Conservation (phyloP, 2,797 vertebrate species). For the Rhinatrema bivittatum region DNA sequence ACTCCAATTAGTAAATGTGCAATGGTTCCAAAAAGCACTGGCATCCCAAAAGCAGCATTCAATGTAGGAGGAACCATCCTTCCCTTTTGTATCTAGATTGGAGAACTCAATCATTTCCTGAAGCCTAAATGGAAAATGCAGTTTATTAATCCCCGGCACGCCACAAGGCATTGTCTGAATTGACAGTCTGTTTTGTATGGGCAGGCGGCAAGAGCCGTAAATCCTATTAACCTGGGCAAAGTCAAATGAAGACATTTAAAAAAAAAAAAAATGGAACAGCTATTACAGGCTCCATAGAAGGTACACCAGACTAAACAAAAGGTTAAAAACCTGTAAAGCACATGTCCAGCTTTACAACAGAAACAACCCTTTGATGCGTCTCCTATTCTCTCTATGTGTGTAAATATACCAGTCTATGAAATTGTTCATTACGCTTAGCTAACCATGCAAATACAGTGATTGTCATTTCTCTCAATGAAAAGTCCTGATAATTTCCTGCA, state of each 20-base stretch:
- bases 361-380: not conserved
- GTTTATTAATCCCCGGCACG: conserved; percentile 31
- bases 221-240: conserved; percentile 40
- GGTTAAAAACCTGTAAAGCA: conserved; percentile 11
- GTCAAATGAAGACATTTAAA: conserved; percentile 39
- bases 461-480: conserved; percentile 27
- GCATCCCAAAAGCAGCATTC: not conserved
- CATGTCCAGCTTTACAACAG: conserved; percentile 13
- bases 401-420: conserved; percentile 8
- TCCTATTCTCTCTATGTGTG: conserved; percentile 2
- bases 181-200: conserved; percentile 26
- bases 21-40: conserved; percentile 14
- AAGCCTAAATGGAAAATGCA: conserved; percentile 12
- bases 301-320: conserved; percentile 7
- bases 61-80: no score
- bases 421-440: conserved; percentile 14
- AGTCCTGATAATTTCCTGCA: conserved; percentile 36
- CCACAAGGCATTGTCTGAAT: conserved; percentile 19
- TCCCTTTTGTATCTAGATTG: conserved; percentile 14
- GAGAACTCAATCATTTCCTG: conserved; percentile 34
- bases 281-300: conserved; percentile 10
- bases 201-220: conserved; percentile 19
- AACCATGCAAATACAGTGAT: conserved; percentile 17
- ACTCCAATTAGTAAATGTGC: conserved; percentile 27
- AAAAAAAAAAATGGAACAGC: conserved; percentile 26